Percentiles rank a stretch among this genome's conserved stretches.
phyloP scores from a whole-genome alignment of 2,888 invertebrate genomes.

The Acleris holmiana region DNA sequence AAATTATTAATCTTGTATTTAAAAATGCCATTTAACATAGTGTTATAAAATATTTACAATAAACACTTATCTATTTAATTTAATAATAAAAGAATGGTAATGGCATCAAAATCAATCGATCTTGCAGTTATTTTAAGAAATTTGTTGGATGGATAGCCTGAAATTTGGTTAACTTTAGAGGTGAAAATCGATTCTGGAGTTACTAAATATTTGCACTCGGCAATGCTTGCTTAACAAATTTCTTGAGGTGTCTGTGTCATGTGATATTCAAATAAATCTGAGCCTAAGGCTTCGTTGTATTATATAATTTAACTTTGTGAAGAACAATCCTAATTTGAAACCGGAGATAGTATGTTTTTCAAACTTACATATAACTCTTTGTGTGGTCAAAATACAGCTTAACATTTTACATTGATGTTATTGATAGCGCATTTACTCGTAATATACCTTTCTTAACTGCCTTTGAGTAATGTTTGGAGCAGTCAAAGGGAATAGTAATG shows the following conservation, averaged over 20 bases:
- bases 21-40: no score
- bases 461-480: neutral
- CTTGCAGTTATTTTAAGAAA: neutral
- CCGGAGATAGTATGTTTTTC: constrained; percentile 24
- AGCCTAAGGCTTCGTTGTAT: neutral
- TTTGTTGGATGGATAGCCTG: neutral
- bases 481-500: neutral
- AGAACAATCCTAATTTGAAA: neutral
- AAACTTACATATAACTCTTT: neutral
- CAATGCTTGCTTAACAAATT: no score
- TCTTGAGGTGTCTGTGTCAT: neutral
- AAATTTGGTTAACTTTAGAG: neutral
- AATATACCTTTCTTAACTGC: neutral
- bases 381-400: neutral
- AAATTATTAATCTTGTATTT: neutral
- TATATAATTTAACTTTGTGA: neutral
- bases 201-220: no score
- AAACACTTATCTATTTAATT: constrained; percentile 15
- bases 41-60: constrained; percentile 4
- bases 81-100: constrained; percentile 20
- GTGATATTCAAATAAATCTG: constrained; percentile 7
- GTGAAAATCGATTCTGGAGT: no score
- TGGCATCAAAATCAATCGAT: constrained; percentile 12
- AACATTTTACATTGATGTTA: neutral
- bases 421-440: neutral